Conservation (phyloP, 1,140 invertebrate genomes). For the Bicyclus anynana region DNA sequence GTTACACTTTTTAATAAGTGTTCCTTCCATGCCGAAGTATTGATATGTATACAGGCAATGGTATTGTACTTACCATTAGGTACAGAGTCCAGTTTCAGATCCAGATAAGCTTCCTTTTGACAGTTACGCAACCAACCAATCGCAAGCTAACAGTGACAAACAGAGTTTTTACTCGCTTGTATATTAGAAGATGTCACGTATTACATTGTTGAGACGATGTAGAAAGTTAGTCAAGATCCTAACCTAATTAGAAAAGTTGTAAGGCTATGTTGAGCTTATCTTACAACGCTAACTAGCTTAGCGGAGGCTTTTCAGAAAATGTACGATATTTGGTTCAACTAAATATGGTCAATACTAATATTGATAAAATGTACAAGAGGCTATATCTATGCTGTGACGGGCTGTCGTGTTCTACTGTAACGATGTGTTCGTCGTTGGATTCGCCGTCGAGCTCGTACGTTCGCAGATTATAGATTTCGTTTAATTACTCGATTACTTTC, state of each 20-base stretch:
- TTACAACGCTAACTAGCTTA: conserved; percentile 3
- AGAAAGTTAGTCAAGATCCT: conserved; percentile 5
- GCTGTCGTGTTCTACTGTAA: not conserved
- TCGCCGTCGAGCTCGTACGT: not conserved
- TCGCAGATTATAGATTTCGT: not conserved
- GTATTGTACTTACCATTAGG: too few species aligned
- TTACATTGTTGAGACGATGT: not conserved
- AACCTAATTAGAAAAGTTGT: conserved; percentile 18
- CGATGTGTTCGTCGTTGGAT: not conserved
- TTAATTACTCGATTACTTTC: too few species aligned
- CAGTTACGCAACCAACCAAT: too few species aligned
- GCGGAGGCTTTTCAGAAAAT: conserved; percentile 8
- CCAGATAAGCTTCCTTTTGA: too few species aligned
- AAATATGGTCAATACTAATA: conserved; percentile 1
- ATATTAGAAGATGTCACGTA: too few species aligned
- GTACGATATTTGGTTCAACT: not conserved
- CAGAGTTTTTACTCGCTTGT: too few species aligned
- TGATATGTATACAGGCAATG: too few species aligned
- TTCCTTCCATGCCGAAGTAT: too few species aligned
- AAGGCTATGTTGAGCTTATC: conserved; percentile 17
- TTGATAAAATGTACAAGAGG: not conserved
- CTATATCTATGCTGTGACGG: not conserved
- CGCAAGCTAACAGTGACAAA: too few species aligned
- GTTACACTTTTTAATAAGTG: too few species aligned
- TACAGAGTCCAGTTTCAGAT: too few species aligned